A percentile compares a stretch with the other conserved stretches of the same genome.
These are phyloP conservation scores for Erythrocercus mccallii DNA, from an alignment of 2,113 vertebrate species.

Conservation along the genomic window DNA sequence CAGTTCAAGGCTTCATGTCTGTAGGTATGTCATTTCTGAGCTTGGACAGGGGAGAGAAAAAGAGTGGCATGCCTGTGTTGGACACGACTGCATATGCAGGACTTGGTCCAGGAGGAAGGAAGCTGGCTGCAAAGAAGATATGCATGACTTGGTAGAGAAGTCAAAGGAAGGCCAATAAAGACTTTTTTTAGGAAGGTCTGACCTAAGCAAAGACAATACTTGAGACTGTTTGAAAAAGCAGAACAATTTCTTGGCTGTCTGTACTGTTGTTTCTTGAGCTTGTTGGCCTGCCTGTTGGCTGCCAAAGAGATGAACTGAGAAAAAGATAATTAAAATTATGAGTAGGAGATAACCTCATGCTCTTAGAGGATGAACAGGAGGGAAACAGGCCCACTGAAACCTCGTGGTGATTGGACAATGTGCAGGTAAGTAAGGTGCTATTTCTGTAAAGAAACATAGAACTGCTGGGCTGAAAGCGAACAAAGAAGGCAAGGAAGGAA, in stretches of 20 bases:
- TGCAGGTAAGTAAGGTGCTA: background rate
- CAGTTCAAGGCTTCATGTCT: background rate
- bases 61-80: background rate
- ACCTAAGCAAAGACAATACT: background rate
- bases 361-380: background rate
- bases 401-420: background rate
- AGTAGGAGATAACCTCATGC: background rate
- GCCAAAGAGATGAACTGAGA: accelerated
- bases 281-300: background rate
- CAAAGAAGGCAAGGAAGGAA: background rate
- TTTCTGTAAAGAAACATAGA: background rate
- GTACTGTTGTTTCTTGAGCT: background rate
- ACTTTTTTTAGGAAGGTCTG: background rate
- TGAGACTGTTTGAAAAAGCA: background rate
- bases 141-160: background rate
- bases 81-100: background rate
- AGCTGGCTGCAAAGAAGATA: background rate
- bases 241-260: background rate
- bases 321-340: background rate
- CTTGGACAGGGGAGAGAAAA: background rate
- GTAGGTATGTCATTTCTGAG: background rate
- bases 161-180: background rate
- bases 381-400: background rate
- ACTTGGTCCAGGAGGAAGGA: background rate
- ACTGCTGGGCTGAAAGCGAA: background rate